Conservation (phyloP, 1,140 invertebrate genomes). For the Homalodisca vitripennis region DNA sequence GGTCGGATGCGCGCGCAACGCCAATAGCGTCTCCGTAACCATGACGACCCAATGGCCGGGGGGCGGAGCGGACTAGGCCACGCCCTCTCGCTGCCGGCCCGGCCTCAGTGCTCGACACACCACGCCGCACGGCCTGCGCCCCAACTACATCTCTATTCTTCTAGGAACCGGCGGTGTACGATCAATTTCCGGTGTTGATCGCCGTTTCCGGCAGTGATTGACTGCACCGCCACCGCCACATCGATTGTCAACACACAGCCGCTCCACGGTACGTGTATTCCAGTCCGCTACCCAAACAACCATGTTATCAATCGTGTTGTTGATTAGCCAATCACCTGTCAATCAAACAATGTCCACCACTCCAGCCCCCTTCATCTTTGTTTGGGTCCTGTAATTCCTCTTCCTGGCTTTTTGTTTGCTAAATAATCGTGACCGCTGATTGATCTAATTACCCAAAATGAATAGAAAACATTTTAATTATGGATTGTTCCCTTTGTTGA, state of each 20-base stretch:
- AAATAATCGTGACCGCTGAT: too few species aligned
- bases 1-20: constrained; percentile 13
- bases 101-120: constrained; percentile 21
- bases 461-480: too few species aligned
- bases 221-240: not conserved
- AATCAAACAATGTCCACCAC: not conserved
- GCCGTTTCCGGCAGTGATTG: constrained; percentile 24
- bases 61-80: constrained; percentile 12
- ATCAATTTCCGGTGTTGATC: constrained; percentile 25
- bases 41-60: constrained; percentile 25
- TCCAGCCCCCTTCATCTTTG: not conserved
- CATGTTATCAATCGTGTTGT: too few species aligned
- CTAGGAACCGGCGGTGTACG: constrained; percentile 2
- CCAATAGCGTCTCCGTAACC: constrained; percentile 6
- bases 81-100: constrained; percentile 8
- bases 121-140: constrained; percentile 22
- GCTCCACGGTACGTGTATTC: not conserved
- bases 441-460: too few species aligned
- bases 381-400: too few species aligned
- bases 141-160: constrained; percentile 22
- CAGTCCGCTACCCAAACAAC: not conserved
- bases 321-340: constrained; percentile 3
- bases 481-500: too few species aligned
- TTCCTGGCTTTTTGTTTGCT: too few species aligned
- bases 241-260: too few species aligned